Conservation (phyloP, 2,888 invertebrate genomes). For the Acleris holmiana region DNA sequence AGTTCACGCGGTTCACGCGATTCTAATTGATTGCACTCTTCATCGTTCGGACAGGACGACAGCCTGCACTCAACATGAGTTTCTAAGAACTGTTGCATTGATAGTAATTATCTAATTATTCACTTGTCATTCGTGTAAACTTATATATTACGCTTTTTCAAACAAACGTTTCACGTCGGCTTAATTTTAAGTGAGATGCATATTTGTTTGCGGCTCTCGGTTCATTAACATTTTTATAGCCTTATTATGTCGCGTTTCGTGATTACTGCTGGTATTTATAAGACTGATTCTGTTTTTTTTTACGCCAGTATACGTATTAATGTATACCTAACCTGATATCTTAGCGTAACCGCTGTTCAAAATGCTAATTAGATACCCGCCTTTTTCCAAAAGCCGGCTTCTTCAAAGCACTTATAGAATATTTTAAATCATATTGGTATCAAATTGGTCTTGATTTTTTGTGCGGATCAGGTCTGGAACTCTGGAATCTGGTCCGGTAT, state of each 20-base stretch:
- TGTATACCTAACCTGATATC: background rate
- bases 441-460: constrained; percentile 17
- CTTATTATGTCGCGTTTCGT: constrained; percentile 2
- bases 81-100: constrained; percentile 6
- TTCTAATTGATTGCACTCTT: constrained; percentile 52
- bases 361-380: constrained; percentile 5
- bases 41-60: constrained; percentile 37
- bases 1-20: constrained; percentile 61
- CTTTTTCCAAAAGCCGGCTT: constrained; percentile 7
- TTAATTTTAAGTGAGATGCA: constrained; percentile 7
- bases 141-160: background rate
- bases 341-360: background rate
- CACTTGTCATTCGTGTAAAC: background rate
- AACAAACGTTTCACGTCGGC: constrained; percentile 8
- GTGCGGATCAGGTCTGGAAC: constrained; percentile 1
- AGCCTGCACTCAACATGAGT: constrained; percentile 10
- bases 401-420: constrained; percentile 1
- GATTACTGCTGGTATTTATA: background rate
- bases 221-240: constrained; percentile 16
- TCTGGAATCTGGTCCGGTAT: constrained; percentile 18
- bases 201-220: constrained; percentile 10
- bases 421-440: constrained; percentile 2
- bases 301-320: background rate
- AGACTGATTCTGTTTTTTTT: background rate
- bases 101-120: constrained; percentile 5